Base-by-base conservation (phyloP, 2,888 invertebrate genomes). In the Cheilosia scutellata region DNA sequence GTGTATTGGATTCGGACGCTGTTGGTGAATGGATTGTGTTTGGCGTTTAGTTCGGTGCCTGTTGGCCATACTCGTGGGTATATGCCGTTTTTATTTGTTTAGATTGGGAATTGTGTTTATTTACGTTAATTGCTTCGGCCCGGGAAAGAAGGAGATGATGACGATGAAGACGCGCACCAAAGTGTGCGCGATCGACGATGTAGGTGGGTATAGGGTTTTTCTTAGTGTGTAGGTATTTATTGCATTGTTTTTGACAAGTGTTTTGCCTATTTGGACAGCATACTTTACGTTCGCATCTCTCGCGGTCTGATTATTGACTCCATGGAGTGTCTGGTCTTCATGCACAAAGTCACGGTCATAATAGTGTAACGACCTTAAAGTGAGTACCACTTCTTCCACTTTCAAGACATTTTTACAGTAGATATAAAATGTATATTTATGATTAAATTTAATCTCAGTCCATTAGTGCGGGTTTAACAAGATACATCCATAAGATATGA, bases 371-470 rank as follows among this genome's bases (percentile, higher is more conserved):
- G 65, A 65, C 55, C 72, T 44, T 37, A 51, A 42, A 60, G 27
- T 20, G 16, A 60, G 13, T 31, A n/a, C 51, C 44, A 40, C 57
- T 78, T 78, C 27, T 68, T 42, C 53, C 53, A 44, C 49, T 75
- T 75, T 20, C 37, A 62, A 33, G 51, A 68, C 37, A 42, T 27
- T 55, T 49, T 11, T 44, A 68, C 53, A 27, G 25, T 63, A n/a
- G n/a, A n/a, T n/a, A 47, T 78, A 58, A 49, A 71, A 42, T 78
- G 55, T 62, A 31, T 71, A 40, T 68, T 79, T 74, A 70, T 80
- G 80, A 84, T 84, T 80, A 75, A 75, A 84, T 71, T 76, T 80
- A 84, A 84, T 84, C 80, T 71, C 80, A 20, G 65, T 65, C 80
- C 75, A 84, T 79, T 71, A 80, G 47, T 33, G 51, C 25, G 60